Percentiles rank a stretch among this genome's conserved stretches.
Conservation (phyloP, 1,140 invertebrate genomes). For the Brachionus rubens region DNA sequence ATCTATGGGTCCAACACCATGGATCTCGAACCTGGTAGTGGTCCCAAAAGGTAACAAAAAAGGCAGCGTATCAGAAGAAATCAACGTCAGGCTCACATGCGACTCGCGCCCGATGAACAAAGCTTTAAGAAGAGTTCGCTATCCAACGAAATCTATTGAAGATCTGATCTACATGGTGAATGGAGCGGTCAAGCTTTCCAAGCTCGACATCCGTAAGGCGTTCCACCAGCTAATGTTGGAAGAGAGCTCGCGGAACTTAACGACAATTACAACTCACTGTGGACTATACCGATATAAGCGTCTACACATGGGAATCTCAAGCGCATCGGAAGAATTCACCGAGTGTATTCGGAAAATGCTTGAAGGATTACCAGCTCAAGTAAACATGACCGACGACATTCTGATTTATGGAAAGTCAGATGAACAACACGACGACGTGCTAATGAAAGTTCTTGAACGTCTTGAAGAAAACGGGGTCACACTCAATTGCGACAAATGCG, state of each 20-base stretch:
- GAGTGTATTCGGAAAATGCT: constrained; percentile 48
- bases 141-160: neutral
- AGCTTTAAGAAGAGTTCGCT: neutral
- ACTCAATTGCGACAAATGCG: constrained; percentile 56
- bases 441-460: constrained; percentile 48
- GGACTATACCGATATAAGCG: constrained; percentile 55
- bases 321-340: constrained; percentile 48
- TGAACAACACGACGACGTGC: constrained; percentile 48
- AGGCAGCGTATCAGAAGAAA: neutral
- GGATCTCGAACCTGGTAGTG: neutral
- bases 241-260: constrained; percentile 50
- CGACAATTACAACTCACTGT: constrained; percentile 61
- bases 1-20: neutral
- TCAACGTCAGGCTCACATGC: neutral
- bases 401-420: constrained; percentile 49
- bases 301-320: constrained; percentile 58
- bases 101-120: constrained; percentile 4
- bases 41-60: neutral
- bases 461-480: constrained; percentile 50
- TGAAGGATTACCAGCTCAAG: constrained; percentile 21
- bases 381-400: constrained; percentile 50
- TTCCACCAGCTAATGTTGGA: constrained; percentile 30
- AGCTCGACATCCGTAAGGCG: neutral
- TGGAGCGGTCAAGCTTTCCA: constrained; percentile 9
- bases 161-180: neutral